Conservation (phyloP, 2,888 invertebrate species). For the Drosophila paramelanica region DNA sequence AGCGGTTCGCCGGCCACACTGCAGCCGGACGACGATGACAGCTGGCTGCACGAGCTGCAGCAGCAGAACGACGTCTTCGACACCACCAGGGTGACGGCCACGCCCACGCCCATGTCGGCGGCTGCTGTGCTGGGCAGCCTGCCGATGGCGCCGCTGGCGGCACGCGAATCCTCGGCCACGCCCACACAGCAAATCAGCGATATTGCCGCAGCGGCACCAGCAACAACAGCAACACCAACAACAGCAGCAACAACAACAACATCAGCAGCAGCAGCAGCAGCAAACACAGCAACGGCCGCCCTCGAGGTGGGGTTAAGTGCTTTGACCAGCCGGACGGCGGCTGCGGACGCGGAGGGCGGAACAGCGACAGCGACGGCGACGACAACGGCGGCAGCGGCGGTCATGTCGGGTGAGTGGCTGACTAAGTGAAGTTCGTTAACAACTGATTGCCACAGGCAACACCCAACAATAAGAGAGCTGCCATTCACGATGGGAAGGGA, state of each 20-base stretch:
- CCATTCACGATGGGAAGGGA: conserved; percentile 69
- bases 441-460: conserved; percentile 23
- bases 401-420: conserved; percentile 77
- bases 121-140: conserved; percentile 53
- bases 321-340: conserved; percentile 32
- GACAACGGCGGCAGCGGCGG: conserved; percentile 40
- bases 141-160: conserved; percentile 75
- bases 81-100: conserved; percentile 75
- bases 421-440: conserved; percentile 38
- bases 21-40: conserved; percentile 78
- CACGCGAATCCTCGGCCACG: conserved; percentile 75
- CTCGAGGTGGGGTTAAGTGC: conserved; percentile 49
- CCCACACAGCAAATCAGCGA: conserved; percentile 74
- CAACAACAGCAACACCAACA: conserved; percentile 7
- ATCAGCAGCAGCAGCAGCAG: conserved; percentile 8
- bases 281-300: conserved; percentile 8
- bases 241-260: conserved; percentile 8
- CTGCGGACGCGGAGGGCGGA: conserved; percentile 23
- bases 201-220: conserved; percentile 24
- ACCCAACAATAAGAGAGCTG: conserved; percentile 39
- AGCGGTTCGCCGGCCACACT: conserved; percentile 59
- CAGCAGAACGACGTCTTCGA: conserved; percentile 83
- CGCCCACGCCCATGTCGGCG: conserved; percentile 54
- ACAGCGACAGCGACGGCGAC: conserved; percentile 13
- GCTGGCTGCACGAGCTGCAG: conserved; percentile 82